These are phyloP conservation scores for Ericerus pela DNA, from an alignment of 1,140 invertebrate species.

Conservation along the genomic window DNA sequence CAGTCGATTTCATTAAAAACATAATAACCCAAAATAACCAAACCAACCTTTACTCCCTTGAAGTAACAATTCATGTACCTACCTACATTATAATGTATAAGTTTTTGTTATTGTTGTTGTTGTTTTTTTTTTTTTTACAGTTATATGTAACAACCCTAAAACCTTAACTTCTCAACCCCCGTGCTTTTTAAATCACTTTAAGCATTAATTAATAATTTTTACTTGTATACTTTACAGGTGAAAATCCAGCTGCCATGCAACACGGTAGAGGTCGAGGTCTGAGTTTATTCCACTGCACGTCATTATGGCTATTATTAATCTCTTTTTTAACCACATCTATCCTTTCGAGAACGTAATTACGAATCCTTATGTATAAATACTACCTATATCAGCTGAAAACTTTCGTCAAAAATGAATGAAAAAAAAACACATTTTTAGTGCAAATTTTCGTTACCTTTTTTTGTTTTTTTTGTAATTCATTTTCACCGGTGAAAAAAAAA, in stretches of 20 bases:
- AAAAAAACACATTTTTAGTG: too few relatives aligned
- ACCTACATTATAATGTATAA: too few relatives aligned
- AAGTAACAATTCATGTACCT: too few relatives aligned
- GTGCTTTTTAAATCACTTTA: not conserved
- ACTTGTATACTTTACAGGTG: conserved; percentile 16
- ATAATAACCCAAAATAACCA: too few relatives aligned
- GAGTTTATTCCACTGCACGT: conserved; percentile 16
- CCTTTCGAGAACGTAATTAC: not conserved
- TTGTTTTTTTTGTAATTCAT: too few relatives aligned
- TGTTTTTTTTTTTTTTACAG: not conserved
- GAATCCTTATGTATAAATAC: too few relatives aligned
- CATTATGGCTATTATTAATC: conserved; percentile 17
- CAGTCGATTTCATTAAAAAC: too few relatives aligned
- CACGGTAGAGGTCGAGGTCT: conserved; percentile 18
- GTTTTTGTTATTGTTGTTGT: not conserved
- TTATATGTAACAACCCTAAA: not conserved
- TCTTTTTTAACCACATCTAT: conserved; percentile 10
- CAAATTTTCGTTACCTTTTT: too few relatives aligned
- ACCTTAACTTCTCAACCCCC: not conserved
- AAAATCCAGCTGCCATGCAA: conserved; percentile 21
- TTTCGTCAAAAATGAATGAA: too few relatives aligned
- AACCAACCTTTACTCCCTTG: too few relatives aligned
- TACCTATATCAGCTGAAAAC: too few relatives aligned
- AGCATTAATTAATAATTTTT: not conserved
- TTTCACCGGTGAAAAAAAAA: too few relatives aligned